Conservation (phyloP, 2,113 vertebrate species). For the Ochotona princeps region DNA sequence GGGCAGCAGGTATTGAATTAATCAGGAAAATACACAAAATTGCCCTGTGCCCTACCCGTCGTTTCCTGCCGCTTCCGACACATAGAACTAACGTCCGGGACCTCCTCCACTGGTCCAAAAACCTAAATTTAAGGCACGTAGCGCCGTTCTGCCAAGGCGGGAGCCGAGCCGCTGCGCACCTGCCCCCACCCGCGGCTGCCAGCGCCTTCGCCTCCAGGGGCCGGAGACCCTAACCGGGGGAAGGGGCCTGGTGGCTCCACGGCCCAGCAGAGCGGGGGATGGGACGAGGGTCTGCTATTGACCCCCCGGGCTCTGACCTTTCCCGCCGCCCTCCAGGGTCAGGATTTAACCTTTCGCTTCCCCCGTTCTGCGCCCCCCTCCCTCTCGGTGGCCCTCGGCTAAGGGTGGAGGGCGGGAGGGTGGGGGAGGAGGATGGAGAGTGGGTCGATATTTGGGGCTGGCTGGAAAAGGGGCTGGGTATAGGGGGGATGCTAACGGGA, state of each 20-base stretch:
- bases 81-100: background rate
- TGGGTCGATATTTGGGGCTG: slow-evolving; percentile 46
- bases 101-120: background rate
- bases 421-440: background rate
- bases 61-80: background rate
- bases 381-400: background rate
- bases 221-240: background rate
- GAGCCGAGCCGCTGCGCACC: background rate
- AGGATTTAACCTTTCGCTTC: slow-evolving; percentile 63
- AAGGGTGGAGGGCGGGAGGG: background rate
- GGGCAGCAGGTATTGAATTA: background rate
- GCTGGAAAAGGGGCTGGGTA: background rate
- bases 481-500: no score
- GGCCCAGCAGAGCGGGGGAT: background rate
- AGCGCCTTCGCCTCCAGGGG: background rate
- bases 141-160: fast-evolving
- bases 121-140: background rate
- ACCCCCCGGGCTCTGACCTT: slow-evolving; percentile 72
- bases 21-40: background rate
- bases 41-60: background rate
- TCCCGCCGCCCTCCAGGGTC: slow-evolving; percentile 16
- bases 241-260: fast-evolving
- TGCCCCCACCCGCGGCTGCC: fast-evolving
- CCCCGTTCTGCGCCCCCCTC: background rate
- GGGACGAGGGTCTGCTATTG: background rate